phyloP scores from a whole-genome alignment of 2,113 vertebrate species.

The Pseudopodoces humilis region DNA sequence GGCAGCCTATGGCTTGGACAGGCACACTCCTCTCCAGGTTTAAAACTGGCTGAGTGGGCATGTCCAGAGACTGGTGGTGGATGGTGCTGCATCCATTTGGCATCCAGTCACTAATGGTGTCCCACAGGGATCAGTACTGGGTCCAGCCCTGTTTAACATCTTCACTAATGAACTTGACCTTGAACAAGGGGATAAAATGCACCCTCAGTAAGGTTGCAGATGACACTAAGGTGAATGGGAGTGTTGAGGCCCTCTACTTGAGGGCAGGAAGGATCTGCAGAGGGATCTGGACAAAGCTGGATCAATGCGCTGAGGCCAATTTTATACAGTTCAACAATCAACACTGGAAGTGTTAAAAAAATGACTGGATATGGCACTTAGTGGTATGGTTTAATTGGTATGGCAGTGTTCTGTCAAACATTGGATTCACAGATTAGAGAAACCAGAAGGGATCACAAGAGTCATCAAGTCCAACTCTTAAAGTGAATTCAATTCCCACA shows the following conservation, averaged over 20 bases:
- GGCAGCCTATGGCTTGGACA: neutral
- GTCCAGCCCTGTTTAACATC: neutral
- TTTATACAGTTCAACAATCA: neutral
- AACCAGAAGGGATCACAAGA: neutral
- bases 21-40: neutral
- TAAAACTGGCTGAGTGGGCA: neutral
- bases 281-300: neutral
- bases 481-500: neutral
- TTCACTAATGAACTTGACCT: neutral
- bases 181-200: neutral
- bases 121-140: rapidly evolving
- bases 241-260: neutral
- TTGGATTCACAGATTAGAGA: neutral
- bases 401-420: neutral
- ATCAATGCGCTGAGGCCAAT: neutral
- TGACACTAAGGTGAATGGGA: neutral
- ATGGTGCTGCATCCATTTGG: neutral
- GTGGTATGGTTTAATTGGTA: neutral
- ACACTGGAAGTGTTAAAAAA: neutral
- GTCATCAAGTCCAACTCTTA: neutral
- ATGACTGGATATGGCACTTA: neutral
- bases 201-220: neutral
- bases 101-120: neutral
- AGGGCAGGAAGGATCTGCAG: neutral
- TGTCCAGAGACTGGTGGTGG: neutral